These are phyloP conservation scores for Vicugna pacos DNA, from an alignment of 2,113 vertebrate genomes.

Conservation along the genomic window DNA sequence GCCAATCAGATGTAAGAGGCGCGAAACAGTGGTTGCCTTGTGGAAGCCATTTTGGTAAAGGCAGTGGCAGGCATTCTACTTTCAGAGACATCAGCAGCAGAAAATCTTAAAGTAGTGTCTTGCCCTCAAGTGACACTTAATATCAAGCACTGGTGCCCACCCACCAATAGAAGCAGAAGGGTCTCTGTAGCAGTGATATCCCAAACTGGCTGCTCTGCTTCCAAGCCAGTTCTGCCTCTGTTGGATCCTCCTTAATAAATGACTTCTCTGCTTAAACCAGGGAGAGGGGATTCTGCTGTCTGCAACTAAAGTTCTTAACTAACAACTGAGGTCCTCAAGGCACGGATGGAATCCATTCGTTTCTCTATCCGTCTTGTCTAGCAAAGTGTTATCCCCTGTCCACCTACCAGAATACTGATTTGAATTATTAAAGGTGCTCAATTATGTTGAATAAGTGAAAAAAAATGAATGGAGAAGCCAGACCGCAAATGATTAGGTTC, in stretches of 20 bases:
- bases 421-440: not conserved
- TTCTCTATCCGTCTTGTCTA: not conserved
- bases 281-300: not conserved
- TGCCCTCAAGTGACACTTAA: not conserved
- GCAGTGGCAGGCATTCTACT: not conserved
- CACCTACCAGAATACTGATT: not conserved
- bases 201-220: not conserved
- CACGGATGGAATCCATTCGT: not conserved
- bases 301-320: not conserved
- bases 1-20: not conserved
- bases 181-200: not conserved
- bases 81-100: not conserved
- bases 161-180: not conserved
- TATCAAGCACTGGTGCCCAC: accelerated
- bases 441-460: not conserved
- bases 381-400: not conserved
- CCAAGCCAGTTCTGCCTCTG: not conserved
- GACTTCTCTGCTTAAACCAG: not conserved
- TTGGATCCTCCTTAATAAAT: not conserved
- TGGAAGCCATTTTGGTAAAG: not conserved
- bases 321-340: not conserved
- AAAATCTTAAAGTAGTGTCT: not conserved
- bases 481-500: not conserved
- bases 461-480: not conserved
- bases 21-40: not conserved